Conservation (phyloP, 2,113 vertebrate species). For the Mesocricetus auratus region DNA sequence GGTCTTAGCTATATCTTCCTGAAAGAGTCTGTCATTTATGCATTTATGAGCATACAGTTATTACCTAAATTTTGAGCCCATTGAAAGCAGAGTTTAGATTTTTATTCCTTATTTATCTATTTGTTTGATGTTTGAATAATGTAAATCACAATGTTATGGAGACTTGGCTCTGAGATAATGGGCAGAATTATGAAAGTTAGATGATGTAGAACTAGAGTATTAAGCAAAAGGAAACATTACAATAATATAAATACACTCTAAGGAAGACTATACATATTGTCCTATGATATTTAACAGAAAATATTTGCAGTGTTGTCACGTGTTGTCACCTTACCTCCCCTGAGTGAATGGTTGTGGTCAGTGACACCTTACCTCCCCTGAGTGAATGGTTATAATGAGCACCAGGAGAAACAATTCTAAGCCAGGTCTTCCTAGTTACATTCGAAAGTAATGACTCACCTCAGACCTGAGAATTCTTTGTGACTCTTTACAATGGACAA, state of each 20-base stretch:
- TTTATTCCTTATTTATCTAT: neutral
- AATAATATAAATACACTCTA: neutral
- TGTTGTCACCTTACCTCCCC: neutral
- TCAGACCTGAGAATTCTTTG: neutral
- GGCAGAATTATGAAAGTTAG: neutral
- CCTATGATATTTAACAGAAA: neutral
- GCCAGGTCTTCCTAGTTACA: neutral
- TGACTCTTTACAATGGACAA: neutral
- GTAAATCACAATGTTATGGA: conserved; percentile 24
- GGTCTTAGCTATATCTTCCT: neutral
- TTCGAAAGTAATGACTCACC: neutral
- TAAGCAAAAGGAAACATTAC: neutral
- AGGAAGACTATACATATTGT: neutral
- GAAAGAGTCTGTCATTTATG: neutral
- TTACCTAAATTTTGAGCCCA: neutral
- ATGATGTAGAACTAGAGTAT: neutral
- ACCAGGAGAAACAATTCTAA: neutral
- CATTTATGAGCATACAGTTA: neutral
- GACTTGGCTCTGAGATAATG: neutral
- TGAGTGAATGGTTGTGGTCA: neutral
- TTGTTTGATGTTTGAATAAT: conserved; percentile 21
- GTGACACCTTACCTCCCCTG: neutral
- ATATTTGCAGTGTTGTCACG: neutral
- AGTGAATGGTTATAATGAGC: neutral
- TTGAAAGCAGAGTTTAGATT: neutral